phyloP scores from a whole-genome alignment of 2,888 invertebrate species.

The Drosophila meridionalis region DNA sequence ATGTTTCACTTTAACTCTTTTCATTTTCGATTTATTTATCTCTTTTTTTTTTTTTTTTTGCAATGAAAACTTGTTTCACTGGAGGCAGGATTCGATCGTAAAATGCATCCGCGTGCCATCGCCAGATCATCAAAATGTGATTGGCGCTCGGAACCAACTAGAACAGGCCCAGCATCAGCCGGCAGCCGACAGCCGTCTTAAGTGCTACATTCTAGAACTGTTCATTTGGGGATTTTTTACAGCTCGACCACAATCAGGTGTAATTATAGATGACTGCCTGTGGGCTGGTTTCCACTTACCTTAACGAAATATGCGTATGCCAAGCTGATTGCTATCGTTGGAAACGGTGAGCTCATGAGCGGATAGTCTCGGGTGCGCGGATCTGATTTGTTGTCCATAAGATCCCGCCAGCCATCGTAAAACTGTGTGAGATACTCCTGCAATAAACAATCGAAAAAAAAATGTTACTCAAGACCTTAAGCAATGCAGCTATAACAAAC shows the following conservation, averaged over 20 bases:
- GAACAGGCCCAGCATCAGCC: constrained; percentile 1
- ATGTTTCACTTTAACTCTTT: constrained; percentile 4
- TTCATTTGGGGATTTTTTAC: constrained; percentile 40
- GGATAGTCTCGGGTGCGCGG: constrained; percentile 92
- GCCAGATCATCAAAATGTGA: constrained; percentile 33
- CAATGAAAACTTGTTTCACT: constrained; percentile 61
- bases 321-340: constrained; percentile 91
- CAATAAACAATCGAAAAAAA: constrained; percentile 46
- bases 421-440: constrained; percentile 83
- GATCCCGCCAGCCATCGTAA: constrained; percentile 86
- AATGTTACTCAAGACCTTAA: constrained; percentile 24
- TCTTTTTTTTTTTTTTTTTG: constrained; percentile 27
- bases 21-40: not conserved
- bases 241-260: constrained; percentile 8
- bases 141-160: constrained; percentile 25
- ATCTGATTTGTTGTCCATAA: constrained; percentile 95
- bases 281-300: constrained; percentile 82
- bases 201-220: constrained; percentile 32
- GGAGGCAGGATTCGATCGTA: constrained; percentile 21
- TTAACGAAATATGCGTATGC: constrained; percentile 91
- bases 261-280: constrained; percentile 44
- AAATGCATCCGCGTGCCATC: constrained; percentile 32
- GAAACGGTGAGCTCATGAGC: constrained; percentile 93
- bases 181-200: not conserved
- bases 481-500: constrained; percentile 6